phyloP scores from a whole-genome alignment of 2,797 vertebrate genomes.

The Danio tinwini region DNA sequence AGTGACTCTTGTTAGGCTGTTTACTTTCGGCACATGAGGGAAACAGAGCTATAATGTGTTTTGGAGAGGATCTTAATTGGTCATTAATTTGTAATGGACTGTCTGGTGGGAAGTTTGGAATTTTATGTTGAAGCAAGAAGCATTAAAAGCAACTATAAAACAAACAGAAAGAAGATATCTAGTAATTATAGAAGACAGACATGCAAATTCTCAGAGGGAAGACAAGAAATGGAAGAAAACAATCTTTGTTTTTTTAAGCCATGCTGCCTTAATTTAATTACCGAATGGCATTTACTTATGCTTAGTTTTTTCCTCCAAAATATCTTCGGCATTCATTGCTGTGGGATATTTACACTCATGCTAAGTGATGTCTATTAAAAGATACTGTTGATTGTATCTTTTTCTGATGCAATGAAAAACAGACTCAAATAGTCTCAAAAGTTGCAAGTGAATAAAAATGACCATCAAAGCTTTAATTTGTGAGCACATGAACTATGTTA shows the following conservation, averaged over 20 bases:
- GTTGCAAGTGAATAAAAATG: neutral
- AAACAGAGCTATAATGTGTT: constrained; percentile 8
- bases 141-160: constrained; percentile 11
- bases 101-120: constrained; percentile 26
- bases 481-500: neutral
- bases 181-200: constrained; percentile 10
- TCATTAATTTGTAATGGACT: constrained; percentile 25
- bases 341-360: constrained; percentile 39
- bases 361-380: constrained; percentile 32
- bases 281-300: constrained; percentile 46
- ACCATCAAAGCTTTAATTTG: neutral
- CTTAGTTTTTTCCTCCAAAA: constrained; percentile 35
- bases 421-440: neutral
- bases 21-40: neutral
- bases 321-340: constrained; percentile 33
- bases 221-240: constrained; percentile 13
- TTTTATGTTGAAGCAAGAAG: constrained; percentile 4
- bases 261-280: constrained; percentile 46
- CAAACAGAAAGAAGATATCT: neutral
- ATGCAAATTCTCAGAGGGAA: neutral
- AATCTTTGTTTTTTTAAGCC: constrained; percentile 1
- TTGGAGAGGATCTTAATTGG: constrained; percentile 2
- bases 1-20: neutral
- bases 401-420: constrained; percentile 22
- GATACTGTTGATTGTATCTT: constrained; percentile 5